Conservation (phyloP, 2,888 invertebrate genomes). For the Mesochorus sp. region DNA sequence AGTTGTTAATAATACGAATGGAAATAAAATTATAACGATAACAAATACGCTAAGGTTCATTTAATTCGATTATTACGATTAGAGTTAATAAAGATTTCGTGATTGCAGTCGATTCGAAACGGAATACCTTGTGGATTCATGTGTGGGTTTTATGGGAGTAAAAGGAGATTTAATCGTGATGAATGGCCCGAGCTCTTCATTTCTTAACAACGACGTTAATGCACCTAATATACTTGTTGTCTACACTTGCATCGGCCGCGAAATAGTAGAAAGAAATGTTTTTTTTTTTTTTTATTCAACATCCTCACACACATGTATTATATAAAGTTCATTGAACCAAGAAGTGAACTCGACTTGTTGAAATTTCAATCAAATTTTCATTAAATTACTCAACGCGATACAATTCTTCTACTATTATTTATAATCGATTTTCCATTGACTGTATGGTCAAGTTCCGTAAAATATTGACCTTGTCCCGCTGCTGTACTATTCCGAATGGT, state of each 20-base stretch:
- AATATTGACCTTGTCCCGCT: too few relatives aligned
- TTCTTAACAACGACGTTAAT: slow-evolving; percentile 34
- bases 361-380: not conserved
- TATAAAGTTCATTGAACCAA: not conserved
- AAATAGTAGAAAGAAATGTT: slow-evolving; percentile 10
- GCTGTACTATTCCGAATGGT: too few relatives aligned
- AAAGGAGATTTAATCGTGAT: slow-evolving; percentile 49
- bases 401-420: not conserved
- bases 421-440: too few relatives aligned
- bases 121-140: not conserved
- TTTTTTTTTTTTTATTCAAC: slow-evolving; percentile 2
- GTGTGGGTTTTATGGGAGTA: slow-evolving; percentile 19
- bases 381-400: too few relatives aligned
- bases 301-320: not conserved
- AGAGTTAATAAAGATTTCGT: not conserved
- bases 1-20: too few relatives aligned
- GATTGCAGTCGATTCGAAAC: not conserved
- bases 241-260: slow-evolving; percentile 15
- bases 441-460: too few relatives aligned
- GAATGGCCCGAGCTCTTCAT: slow-evolving; percentile 30
- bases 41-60: too few relatives aligned
- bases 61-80: not conserved
- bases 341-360: not conserved
- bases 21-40: too few relatives aligned
- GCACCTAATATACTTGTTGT: not conserved